Base-by-base conservation (phyloP, 2,113 vertebrate genomes). In the Oreocharis arfaki region DNA sequence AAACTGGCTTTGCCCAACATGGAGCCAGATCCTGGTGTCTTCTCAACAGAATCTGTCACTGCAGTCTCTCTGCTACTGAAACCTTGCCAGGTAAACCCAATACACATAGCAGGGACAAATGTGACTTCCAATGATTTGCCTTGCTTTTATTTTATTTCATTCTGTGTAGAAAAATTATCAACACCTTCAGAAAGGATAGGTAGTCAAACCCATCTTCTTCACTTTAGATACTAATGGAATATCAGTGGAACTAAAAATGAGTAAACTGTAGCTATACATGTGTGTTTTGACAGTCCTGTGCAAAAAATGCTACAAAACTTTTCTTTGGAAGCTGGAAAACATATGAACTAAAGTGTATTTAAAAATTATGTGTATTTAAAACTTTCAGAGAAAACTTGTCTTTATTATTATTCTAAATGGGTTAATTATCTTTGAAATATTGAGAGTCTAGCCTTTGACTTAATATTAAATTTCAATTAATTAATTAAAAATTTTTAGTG, bases 131-230 rank as follows among this genome's bases (percentile, higher is more conserved):
- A 14, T 46, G 19, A 11, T 55, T 93, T 77, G 1, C 7, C 28
- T 69, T 57, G 11, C 3, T 53, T 84, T 73, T 42, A 32, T 60
- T 78, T 65, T 44, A 23, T 74, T 84, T 52, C 17, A 21, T 74
- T 81, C 32, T 84, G 4, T 37, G 6, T 71, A 53, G 30, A 88
- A 78, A 82, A 90, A 41, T 17, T 46, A 30, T 33, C 53, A 37
- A 26, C 10, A 55, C 6, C 7, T 71, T 68, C 30, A n/a, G 39
- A 76, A 67, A 86, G 0, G 5, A 46, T 39, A 81, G 0, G 0
- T 44, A 37, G 37, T 74, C 37, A 88, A 88, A 76, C 46, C 27
- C 0, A 41, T 37, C 16, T 37, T 71, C 26, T 53, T 85, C 28
- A 67, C 6, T 71, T 69, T 69, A 50, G 41, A 60, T n/a, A 23